Evolutionary conservation across 1,140 invertebrate genomes (phyloP).

Genomic region (Nasonia vitripennis): DNA sequence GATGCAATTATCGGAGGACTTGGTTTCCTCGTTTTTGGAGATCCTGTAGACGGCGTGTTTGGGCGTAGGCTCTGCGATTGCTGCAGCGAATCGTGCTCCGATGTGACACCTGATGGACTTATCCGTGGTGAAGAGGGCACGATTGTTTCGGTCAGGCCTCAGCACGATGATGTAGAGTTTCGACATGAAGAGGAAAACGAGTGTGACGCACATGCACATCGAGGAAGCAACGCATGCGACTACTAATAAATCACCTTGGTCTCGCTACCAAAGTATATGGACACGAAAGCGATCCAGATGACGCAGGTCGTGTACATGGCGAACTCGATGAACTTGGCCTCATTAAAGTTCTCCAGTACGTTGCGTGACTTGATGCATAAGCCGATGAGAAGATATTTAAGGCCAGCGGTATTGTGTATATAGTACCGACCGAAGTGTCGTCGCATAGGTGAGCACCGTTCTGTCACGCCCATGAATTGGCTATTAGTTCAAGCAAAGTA

Average conservation of each 20-base stretch:
- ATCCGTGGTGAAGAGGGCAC: constrained; percentile 86
- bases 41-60: constrained; percentile 57
- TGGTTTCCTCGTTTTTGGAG: constrained; percentile 38
- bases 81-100: constrained; percentile 73
- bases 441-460: no score
- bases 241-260: no score
- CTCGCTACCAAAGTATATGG: no score
- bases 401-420: no score
- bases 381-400: constrained; percentile 78
- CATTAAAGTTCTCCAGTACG: constrained; percentile 92
- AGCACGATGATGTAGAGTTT: constrained; percentile 88
- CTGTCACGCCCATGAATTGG: no score
- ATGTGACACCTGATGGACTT: constrained; percentile 88
- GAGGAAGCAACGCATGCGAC: constrained; percentile 54
- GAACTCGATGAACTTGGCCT: constrained; percentile 89
- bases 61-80: constrained; percentile 64
- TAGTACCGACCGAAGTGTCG: no score
- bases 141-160: constrained; percentile 86
- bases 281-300: constrained; percentile 81
- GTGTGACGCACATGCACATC: constrained; percentile 84
- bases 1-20: constrained; percentile 36
- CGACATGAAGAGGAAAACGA: constrained; percentile 86
- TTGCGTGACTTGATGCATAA: constrained; percentile 92
- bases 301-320: constrained; percentile 93
- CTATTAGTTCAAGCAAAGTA: no score